Conservation (phyloP, 2,113 vertebrate species). For the Hystrix brachyura region DNA sequence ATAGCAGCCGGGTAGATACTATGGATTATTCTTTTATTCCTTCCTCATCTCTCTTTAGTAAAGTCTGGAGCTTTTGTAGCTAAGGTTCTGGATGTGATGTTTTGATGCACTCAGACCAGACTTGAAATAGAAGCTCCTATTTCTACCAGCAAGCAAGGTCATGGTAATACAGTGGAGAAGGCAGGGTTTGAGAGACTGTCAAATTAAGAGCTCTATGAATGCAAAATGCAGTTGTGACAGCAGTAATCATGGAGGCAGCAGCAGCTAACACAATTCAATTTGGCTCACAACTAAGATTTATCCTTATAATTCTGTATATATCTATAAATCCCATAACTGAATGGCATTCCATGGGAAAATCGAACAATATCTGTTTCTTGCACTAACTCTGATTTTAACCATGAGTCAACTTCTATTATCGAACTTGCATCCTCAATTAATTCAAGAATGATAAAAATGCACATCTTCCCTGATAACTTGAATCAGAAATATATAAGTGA, state of each 20-base stretch:
- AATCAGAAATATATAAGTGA: background rate
- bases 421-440: slow-evolving; percentile 57
- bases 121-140: background rate
- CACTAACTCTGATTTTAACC: background rate
- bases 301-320: background rate
- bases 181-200: background rate
- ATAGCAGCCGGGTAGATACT: background rate
- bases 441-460: slow-evolving; percentile 22
- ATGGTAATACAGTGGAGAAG: background rate
- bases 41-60: background rate
- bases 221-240: background rate
- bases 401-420: background rate
- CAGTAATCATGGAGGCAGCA: background rate
- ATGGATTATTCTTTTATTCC: background rate
- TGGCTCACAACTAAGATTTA: background rate
- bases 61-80: background rate
- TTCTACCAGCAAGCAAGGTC: background rate
- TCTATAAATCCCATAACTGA: background rate
- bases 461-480: slow-evolving; percentile 15
- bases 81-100: background rate
- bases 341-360: background rate
- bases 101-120: background rate
- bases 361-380: background rate
- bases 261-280: background rate
- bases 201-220: background rate